phyloP scores from a whole-genome alignment of 2,888 invertebrate species.

The Synergus japonicus region DNA sequence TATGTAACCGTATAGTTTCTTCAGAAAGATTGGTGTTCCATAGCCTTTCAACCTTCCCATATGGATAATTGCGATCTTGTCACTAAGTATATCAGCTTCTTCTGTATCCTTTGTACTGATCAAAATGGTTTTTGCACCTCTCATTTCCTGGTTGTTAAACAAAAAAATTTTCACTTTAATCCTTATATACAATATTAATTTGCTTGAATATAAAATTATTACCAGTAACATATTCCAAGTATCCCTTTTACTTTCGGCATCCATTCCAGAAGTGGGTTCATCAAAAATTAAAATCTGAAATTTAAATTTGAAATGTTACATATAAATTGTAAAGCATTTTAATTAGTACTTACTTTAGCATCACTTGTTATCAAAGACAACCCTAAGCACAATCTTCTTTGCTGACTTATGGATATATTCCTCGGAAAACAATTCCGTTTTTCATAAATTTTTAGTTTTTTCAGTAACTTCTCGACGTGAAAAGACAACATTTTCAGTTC shows the following conservation, averaged over 20 bases:
- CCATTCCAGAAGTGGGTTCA: slow-evolving; percentile 94
- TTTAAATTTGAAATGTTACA: not conserved
- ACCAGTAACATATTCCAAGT: slow-evolving; percentile 91
- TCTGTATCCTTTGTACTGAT: slow-evolving; percentile 97
- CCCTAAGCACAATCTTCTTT: slow-evolving; percentile 89
- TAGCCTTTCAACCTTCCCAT: slow-evolving; percentile 86
- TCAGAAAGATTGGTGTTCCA: slow-evolving; percentile 91
- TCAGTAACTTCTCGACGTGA: slow-evolving; percentile 79
- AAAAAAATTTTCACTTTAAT: not conserved
- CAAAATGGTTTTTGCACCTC: slow-evolving; percentile 88
- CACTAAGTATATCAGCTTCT: slow-evolving; percentile 94
- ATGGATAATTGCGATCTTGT: slow-evolving; percentile 92
- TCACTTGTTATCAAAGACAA: slow-evolving; percentile 87
- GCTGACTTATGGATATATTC: slow-evolving; percentile 92
- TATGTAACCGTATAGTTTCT: slow-evolving; percentile 81
- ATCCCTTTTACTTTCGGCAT: slow-evolving; percentile 91
- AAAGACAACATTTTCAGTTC: slow-evolving; percentile 72
- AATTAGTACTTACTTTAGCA: slow-evolving; percentile 78
- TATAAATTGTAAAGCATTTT: not conserved
- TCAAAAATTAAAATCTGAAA: slow-evolving; percentile 82
- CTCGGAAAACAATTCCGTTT: slow-evolving; percentile 81
- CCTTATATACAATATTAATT: too few species aligned
- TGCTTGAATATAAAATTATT: slow-evolving; percentile 61
- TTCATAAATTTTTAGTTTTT: slow-evolving; percentile 81
- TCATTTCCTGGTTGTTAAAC: slow-evolving; percentile 77